These are phyloP conservation scores for Apodemia duryi DNA, from an alignment of 2,888 invertebrate genomes.

Conservation along the genomic window DNA sequence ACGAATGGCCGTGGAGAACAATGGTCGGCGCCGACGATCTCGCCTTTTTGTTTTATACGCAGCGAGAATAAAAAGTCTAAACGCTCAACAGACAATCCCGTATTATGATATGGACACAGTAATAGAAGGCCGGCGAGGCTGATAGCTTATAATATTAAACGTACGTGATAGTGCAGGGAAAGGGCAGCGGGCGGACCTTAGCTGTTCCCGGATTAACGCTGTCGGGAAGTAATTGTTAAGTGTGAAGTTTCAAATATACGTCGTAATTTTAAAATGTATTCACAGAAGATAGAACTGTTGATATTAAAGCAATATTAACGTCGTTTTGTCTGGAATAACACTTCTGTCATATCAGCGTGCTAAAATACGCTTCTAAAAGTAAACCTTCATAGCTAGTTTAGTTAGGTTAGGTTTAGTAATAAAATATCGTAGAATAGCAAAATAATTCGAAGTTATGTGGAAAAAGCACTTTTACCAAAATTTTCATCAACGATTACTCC, in stretches of 20 bases:
- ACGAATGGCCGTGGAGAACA: constrained; percentile 76
- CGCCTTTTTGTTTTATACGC: constrained; percentile 69
- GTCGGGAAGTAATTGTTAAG: constrained; percentile 58
- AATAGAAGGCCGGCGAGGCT: constrained; percentile 71
- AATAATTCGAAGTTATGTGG: too few species aligned
- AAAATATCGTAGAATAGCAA: too few species aligned
- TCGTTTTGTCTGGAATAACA: too few species aligned
- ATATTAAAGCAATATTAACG: too few species aligned
- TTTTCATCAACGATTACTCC: too few species aligned
- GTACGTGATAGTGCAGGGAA: constrained; percentile 61
- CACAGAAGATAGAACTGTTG: too few species aligned
- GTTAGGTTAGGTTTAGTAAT: too few species aligned
- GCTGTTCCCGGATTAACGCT: constrained; percentile 26
- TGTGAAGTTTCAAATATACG: constrained; percentile 32
- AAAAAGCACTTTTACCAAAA: too few species aligned
- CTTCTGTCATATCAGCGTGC: too few species aligned
- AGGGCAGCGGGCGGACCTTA: constrained; percentile 38
- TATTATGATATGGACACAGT: constrained; percentile 77
- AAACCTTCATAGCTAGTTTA: too few species aligned
- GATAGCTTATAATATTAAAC: constrained; percentile 76
- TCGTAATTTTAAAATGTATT: not conserved
- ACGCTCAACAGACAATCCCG: constrained; percentile 72
- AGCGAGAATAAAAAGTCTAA: constrained; percentile 72
- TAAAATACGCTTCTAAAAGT: too few species aligned
- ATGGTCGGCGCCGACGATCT: constrained; percentile 73